A percentile compares a stretch with the other conserved stretches of the same genome.
Evolutionary conservation across 2,888 invertebrate genomes (phyloP).

Genomic region (Liopterus haemorrhoidalis): DNA sequence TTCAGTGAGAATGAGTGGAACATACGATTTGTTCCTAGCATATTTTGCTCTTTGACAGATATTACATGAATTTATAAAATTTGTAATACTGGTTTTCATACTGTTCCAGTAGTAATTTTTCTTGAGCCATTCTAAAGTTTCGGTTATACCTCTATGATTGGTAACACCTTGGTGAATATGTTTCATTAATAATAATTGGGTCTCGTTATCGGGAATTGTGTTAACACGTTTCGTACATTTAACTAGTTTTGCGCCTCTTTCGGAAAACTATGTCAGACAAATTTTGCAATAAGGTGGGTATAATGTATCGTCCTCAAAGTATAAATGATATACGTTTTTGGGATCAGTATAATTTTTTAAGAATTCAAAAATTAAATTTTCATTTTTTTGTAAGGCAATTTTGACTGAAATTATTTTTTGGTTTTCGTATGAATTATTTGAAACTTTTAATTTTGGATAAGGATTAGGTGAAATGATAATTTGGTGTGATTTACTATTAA

Average conservation of each 20-base stretch:
- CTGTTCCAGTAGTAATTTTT: conserved; percentile 18
- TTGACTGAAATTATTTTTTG: not conserved
- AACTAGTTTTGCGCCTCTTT: no score
- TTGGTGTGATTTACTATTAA: not conserved
- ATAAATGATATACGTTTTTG: no score
- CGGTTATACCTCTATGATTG: conserved; percentile 16
- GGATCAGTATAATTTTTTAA: no score
- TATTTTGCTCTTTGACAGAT: no score
- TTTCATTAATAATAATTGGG: conserved; percentile 11
- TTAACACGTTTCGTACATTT: no score
- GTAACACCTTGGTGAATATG: conserved; percentile 21
- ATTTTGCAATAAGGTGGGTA: not conserved
- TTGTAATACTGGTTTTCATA: conserved; percentile 8
- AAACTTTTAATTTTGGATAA: not conserved
- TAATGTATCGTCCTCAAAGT: no score
- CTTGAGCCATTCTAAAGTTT: conserved; percentile 14
- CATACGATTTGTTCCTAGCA: no score
- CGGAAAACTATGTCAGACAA: no score
- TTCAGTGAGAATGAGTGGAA: no score
- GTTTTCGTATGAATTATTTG: not conserved
- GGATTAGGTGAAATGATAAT: not conserved
- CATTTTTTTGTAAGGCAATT: not conserved
- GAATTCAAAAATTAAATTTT: no score
- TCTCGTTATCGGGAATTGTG: no score
- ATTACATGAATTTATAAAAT: conserved; percentile 19